Percentiles rank a stretch among this genome's conserved stretches.
These are phyloP conservation scores for Vireo griseus DNA, from an alignment of 2,797 vertebrate genomes.

Conservation along the genomic window DNA sequence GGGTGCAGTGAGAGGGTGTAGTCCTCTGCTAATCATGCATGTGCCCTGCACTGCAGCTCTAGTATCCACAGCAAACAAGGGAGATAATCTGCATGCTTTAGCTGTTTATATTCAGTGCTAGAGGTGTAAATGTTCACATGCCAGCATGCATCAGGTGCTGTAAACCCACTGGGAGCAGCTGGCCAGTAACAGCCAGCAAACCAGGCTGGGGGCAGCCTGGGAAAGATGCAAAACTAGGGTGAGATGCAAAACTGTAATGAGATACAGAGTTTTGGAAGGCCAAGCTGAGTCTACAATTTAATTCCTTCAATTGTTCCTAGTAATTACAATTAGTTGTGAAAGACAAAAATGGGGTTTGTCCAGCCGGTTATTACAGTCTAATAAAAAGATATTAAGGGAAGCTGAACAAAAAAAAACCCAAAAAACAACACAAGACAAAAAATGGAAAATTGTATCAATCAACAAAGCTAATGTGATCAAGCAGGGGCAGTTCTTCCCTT, in stretches of 20 bases:
- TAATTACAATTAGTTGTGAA: background rate
- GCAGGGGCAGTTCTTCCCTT: background rate
- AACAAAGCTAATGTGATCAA: background rate
- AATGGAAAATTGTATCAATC: background rate
- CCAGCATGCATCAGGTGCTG: background rate
- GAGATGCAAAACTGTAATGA: background rate
- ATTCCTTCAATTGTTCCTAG: background rate
- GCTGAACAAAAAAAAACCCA: background rate
- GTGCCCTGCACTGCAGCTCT: background rate
- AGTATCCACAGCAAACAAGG: background rate
- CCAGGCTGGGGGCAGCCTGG: background rate
- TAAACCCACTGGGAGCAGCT: background rate
- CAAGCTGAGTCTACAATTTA: background rate
- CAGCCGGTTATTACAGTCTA: background rate
- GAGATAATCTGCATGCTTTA: background rate
- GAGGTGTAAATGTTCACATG: background rate
- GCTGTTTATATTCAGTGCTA: background rate
- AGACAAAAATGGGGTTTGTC: background rate
- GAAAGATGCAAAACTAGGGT: background rate
- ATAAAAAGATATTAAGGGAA: background rate
- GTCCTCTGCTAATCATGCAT: fast-evolving
- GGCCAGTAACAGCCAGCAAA: background rate
- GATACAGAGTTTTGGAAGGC: background rate
- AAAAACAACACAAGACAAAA: background rate
- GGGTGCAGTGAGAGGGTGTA: background rate